A percentile compares a stretch with the other conserved stretches of the same genome.
phyloP scores from a whole-genome alignment of 2,888 invertebrate species.

The Diachrysia chrysitis region DNA sequence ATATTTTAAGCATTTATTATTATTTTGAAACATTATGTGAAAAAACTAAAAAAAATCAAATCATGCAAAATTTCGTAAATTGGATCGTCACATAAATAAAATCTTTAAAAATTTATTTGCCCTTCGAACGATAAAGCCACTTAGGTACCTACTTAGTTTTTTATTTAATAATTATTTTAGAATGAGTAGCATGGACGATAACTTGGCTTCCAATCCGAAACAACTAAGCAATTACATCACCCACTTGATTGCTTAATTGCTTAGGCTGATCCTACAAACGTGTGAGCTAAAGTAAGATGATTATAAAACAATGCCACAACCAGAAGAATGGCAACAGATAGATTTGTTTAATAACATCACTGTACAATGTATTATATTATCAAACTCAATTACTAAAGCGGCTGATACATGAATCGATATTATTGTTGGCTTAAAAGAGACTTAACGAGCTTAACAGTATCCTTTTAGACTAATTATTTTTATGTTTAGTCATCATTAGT shows the following conservation, averaged over 20 bases:
- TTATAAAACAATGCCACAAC: constrained; percentile 10
- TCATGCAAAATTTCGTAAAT: no score
- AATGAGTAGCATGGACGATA: background rate
- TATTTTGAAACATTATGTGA: no score
- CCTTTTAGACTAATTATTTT: background rate
- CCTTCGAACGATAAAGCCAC: no score
- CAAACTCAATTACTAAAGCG: background rate
- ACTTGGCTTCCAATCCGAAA: background rate
- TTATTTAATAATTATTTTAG: no score
- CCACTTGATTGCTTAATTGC: background rate
- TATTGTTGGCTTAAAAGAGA: background rate
- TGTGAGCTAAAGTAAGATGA: constrained; percentile 6
- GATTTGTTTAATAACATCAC: constrained; percentile 13
- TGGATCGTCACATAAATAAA: no score
- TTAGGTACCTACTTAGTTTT: no score
- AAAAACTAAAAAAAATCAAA: no score
- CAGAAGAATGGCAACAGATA: constrained; percentile 6
- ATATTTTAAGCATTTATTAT: no score
- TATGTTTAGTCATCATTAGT: background rate
- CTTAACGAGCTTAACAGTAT: no score
- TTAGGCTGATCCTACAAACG: background rate
- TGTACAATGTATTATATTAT: constrained; percentile 9
- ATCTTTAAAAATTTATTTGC: no score
- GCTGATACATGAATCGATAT: background rate
- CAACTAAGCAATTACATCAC: background rate